phyloP scores from a whole-genome alignment of 1,140 invertebrate species.

The Drosophila auraria region DNA sequence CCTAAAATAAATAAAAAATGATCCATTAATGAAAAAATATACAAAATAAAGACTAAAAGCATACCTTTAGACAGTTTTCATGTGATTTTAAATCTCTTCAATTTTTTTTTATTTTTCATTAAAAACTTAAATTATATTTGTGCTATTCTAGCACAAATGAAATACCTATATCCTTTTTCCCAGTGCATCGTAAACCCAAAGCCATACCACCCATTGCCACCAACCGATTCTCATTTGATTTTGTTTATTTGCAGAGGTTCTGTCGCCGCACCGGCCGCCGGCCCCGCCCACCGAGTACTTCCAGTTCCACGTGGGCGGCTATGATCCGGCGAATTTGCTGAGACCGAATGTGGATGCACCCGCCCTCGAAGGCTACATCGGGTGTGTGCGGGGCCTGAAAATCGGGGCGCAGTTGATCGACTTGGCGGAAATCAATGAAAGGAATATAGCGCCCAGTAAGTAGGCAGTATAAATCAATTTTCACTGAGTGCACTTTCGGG shows the following conservation, averaged over 20 bases:
- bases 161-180: background rate
- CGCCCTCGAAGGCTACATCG: constrained; percentile 90
- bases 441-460: constrained; percentile 90
- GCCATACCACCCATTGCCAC: constrained; percentile 1
- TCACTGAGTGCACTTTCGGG: constrained; percentile 69
- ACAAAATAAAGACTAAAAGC: no score
- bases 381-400: constrained; percentile 95
- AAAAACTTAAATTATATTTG: no score
- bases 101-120: background rate
- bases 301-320: constrained; percentile 95
- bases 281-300: constrained; percentile 94
- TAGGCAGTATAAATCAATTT: constrained; percentile 79
- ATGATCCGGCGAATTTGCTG: constrained; percentile 90
- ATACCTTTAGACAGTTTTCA: no score
- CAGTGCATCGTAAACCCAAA: background rate
- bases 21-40: no score
- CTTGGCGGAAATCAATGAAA: constrained; percentile 89
- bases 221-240: constrained; percentile 64
- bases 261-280: constrained; percentile 93
- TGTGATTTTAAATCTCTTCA: no score
- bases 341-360: constrained; percentile 87
- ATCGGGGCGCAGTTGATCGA: constrained; percentile 93
- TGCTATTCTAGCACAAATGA: background rate
- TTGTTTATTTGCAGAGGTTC: constrained; percentile 89
- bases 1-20: no score